Base-by-base conservation (phyloP, 2,113 vertebrate species). In the Phyllopteryx taeniolatus region DNA sequence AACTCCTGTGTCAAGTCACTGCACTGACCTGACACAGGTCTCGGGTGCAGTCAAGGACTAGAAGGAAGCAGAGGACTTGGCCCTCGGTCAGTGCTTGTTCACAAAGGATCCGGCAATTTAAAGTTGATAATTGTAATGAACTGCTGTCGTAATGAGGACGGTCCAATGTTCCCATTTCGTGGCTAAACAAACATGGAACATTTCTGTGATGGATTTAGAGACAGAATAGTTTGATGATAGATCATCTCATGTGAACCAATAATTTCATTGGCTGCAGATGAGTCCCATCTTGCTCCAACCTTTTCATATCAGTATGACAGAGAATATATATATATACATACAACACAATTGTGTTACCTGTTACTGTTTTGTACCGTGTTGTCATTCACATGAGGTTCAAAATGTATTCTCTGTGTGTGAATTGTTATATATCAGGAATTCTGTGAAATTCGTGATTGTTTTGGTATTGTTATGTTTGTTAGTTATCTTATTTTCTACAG, bases 311-410 rank as follows among this genome's bases (percentile, higher is more conserved):
- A 72, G 70, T 84, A 80, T 76, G 77, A 85, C 80, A 83, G 83
- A 85, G 27, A 27, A 85, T 77, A 84, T 53, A 39, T 39, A 39
- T 39, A 39, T 39, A 39, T 12, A 64, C 13, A 4, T 64, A 82
- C 79, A 83, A 83, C 83, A 85, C 84, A 74, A 81, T 85, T 87
- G 85, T 89, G 80, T 83, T 90, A 86, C 82, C 78, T 89, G 88
- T 77, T 89, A 87, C 86, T 84, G 86, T 91, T 91, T 90, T 90
- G 89, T 92, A 91, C 82, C 61, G 86, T 91, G 84, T 81, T 83
- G 87, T 91, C 86, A 87, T 91, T 89, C 85, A 89, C 88, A 91
- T 87, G 83, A 85, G 90, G 90, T 90, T 85, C 88, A 87, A 89
- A 86, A 79, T 90, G 86, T 91, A 75, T 89, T 91, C 73, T 90